Evolutionary conservation across 2,797 vertebrate species (phyloP).

Genomic region (Emys orbicularis): DNA sequence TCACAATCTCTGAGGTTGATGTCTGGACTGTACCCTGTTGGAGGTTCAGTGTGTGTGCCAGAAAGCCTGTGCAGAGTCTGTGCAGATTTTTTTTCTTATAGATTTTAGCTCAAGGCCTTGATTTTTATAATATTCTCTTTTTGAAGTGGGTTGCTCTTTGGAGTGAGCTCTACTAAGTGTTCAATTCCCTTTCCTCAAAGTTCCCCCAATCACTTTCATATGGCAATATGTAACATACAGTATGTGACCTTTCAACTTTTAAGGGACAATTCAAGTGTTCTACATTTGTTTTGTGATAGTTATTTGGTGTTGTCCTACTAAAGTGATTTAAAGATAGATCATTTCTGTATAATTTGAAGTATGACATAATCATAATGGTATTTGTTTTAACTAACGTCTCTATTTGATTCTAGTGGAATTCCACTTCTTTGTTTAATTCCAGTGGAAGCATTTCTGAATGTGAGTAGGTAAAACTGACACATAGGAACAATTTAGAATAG

Average conservation of each 20-base stretch:
- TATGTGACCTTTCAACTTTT: conserved; percentile 70
- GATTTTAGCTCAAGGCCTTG: conserved; percentile 55
- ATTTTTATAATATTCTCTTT: conserved; percentile 54
- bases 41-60: not conserved
- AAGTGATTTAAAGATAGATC: conserved; percentile 45
- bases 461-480: not conserved
- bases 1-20: not conserved
- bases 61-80: not conserved
- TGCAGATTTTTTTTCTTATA: conserved; percentile 30
- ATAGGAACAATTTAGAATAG: not conserved
- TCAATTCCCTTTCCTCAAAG: conserved; percentile 47
- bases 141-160: conserved; percentile 25
- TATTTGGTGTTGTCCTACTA: conserved; percentile 47
- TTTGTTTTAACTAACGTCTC: conserved; percentile 37
- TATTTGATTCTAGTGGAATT: conserved; percentile 4
- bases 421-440: conserved; percentile 24
- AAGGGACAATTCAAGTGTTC: conserved; percentile 47
- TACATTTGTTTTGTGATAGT: conserved; percentile 41
- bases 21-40: conserved; percentile 3
- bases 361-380: not conserved
- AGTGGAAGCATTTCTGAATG: not conserved
- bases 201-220: conserved; percentile 59
- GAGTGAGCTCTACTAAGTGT: conserved; percentile 37
- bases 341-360: conserved; percentile 28
- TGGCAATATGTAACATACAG: conserved; percentile 52